Evolutionary conservation across 2,797 vertebrate genomes (phyloP), one percentile per base, ranked within the genome.

Genomic region (Semaprochilodus insignis): DNA sequence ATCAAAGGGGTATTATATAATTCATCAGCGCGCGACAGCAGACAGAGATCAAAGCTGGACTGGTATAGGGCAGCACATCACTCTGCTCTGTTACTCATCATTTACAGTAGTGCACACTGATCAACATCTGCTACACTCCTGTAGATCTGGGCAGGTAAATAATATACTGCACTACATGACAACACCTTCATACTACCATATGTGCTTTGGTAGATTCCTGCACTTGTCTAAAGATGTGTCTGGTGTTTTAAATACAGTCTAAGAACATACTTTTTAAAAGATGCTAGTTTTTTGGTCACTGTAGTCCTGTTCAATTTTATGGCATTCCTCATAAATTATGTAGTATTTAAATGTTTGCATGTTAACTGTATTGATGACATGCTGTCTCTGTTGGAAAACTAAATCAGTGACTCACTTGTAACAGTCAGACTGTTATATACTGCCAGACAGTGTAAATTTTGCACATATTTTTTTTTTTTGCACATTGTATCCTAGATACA

Each of bases 1-100:
- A 86, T 86, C 82, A 84, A 88, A 83, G 72, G 63, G 14, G 16
- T 77, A 69, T 85, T 85, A 84, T 83, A 78, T 88, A 89, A 88
- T 78, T 54, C 65, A 83, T 88, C 70, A 84, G 74, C 81, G 72
- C 55, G 71, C 63, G 74, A 82, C 66, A 85, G 79, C 62, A 74
- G 62, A 44, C 55, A 85, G 77, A 81, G 74, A 87, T 82, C 19
- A 60, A 85, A 79, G 84, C 81, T 77, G 74, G 71, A 77, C 77
- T 83, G 72, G 48, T 65, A 27, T 36, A 84, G 75, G 79, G 81
- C 69, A 81, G 74, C 77, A 67, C 80, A 66, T 76, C 69, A 76
- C 63, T 83, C 70, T 71, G 62, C 70, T 75, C 73, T 78, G 60
- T 63, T 73, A 70, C 70, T 74, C 19, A 21, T 66, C 54, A 69